Evolutionary conservation across 2,888 invertebrate genomes (phyloP).

Genomic region (Hylaea fasciaria): DNA sequence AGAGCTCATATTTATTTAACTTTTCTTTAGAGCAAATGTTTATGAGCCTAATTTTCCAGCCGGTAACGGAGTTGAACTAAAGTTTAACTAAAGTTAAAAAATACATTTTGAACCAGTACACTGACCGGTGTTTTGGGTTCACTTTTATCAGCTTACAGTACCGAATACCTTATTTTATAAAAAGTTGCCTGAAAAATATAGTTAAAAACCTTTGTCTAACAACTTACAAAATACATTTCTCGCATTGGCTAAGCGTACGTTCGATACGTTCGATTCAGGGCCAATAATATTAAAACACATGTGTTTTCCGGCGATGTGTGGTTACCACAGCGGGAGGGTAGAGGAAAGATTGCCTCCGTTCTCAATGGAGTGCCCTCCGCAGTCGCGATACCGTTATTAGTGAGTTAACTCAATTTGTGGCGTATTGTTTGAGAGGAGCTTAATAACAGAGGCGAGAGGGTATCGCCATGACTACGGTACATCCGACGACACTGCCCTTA

Average conservation of each 20-base stretch:
- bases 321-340: slow-evolving; percentile 50
- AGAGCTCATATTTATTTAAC: neutral
- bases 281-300: neutral
- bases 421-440: slow-evolving; percentile 83
- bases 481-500: slow-evolving; percentile 49
- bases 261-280: too few relatives aligned
- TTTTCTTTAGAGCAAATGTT: neutral
- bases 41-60: neutral
- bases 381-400: slow-evolving; percentile 81
- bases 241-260: too few relatives aligned
- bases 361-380: slow-evolving; percentile 74
- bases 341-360: slow-evolving; percentile 72
- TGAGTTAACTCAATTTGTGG: slow-evolving; percentile 84
- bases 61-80: too few relatives aligned
- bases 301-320: slow-evolving; percentile 17
- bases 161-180: too few relatives aligned
- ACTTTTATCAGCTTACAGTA: too few relatives aligned
- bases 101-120: too few relatives aligned
- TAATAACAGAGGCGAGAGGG: slow-evolving; percentile 80
- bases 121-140: too few relatives aligned
- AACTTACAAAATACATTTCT: too few relatives aligned
- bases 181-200: too few relatives aligned
- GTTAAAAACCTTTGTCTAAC: too few relatives aligned
- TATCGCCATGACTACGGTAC: slow-evolving; percentile 76
- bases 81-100: too few relatives aligned